phyloP scores from a whole-genome alignment of 2,797 vertebrate species.

The Acanthis flammea region DNA sequence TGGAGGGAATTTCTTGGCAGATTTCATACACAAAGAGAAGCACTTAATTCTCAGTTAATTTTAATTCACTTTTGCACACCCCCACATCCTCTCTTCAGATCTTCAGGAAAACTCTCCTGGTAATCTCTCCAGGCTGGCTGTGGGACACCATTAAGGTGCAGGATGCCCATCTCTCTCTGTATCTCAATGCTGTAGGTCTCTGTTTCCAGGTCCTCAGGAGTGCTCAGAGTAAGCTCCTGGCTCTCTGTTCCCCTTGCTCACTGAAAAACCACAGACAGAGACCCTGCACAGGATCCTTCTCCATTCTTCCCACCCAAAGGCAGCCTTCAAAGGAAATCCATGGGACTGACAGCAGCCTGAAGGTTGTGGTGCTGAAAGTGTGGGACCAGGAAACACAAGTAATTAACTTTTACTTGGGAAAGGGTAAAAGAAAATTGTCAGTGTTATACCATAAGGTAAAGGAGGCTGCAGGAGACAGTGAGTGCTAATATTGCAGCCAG shows the following conservation, averaged over 20 bases:
- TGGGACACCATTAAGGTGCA: neutral
- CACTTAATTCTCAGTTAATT: neutral
- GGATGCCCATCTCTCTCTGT: neutral
- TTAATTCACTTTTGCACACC: neutral
- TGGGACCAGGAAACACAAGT: neutral
- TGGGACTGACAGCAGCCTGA: neutral
- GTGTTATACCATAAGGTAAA: neutral
- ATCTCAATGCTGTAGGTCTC: neutral
- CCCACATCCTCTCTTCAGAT: neutral
- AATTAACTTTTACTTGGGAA: neutral
- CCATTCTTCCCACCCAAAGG: neutral
- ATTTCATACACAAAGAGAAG: neutral
- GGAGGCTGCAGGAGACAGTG: neutral
- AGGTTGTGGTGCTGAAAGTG: neutral
- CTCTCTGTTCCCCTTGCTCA: neutral
- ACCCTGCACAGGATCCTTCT: neutral
- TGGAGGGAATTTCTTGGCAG: neutral
- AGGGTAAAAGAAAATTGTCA: neutral
- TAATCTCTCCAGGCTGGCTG: neutral
- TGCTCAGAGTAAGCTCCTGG: neutral
- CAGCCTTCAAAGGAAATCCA: neutral
- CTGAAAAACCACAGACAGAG: accelerated
- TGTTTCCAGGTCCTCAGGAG: neutral
- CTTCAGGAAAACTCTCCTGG: neutral
- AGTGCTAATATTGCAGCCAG: neutral